Evolutionary conservation across 2,797 vertebrate genomes (phyloP).

Genomic region (Anabacerthia variegaticeps): DNA sequence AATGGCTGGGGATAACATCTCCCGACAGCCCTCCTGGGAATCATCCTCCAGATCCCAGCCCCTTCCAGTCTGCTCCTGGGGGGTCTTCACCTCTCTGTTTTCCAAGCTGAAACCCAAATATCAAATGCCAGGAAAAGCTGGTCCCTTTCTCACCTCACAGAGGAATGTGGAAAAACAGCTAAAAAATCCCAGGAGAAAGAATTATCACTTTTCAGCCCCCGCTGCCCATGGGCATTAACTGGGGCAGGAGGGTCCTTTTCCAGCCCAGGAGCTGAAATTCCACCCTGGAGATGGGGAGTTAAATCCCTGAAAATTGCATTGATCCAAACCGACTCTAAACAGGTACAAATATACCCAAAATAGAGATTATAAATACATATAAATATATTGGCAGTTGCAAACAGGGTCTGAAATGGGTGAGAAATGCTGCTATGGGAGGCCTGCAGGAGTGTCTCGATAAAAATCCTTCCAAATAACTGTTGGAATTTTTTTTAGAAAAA

Average conservation of each 20-base stretch:
- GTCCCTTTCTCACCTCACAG: not conserved
- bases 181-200: not conserved
- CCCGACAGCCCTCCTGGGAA: fast-evolving
- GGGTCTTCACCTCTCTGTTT: not conserved
- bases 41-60: fast-evolving
- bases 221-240: fast-evolving
- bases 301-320: fast-evolving
- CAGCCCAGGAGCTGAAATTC: not conserved
- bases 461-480: not conserved
- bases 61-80: fast-evolving
- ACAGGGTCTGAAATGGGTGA: not conserved
- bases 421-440: not conserved
- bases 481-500: no score
- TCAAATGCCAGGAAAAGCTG: not conserved
- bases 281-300: not conserved
- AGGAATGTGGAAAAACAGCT: not conserved
- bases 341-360: not conserved
- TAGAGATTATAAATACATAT: fast-evolving
- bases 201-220: not conserved
- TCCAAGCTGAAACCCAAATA: not conserved
- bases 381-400: fast-evolving
- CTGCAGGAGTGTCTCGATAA: fast-evolving
- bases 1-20: not conserved
- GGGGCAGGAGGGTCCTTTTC: not conserved
- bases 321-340: not conserved